Evolutionary conservation across 2,797 vertebrate species (phyloP), one percentile per base, ranked within the genome.

Genomic region (Chloroceryle inda): DNA sequence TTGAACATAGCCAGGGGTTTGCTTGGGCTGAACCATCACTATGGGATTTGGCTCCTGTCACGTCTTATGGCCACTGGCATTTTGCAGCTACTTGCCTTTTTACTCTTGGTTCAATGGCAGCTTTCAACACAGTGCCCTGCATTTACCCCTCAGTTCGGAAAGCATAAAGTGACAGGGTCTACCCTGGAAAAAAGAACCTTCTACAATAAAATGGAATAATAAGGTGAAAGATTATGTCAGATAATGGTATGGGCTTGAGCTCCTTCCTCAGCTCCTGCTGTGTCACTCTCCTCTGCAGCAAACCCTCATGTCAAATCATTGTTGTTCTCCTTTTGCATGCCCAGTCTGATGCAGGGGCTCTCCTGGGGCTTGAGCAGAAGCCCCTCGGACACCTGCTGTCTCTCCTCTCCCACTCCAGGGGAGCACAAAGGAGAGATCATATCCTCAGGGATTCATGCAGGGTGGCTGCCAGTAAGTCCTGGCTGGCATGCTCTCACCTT

Each of bases 11-110:
- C 37, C 79, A 75, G 45, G 14, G 49, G 11, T 50, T 61, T 89
- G n/a, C 17, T 42, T 0, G 5, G 14, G 9, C 72, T 0, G 0
- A 80, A n/a, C 69, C 13, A 24, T 13, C 0, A 0, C 73, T 50
- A 2, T 17, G 52, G 49, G 55, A 50, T 83, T 74, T 80, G 38
- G 40, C 44, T 92, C 37, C 33, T 0, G 0, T 61, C 68, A 22
- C 0, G 0, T 77, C 59, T 71, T 3, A 2, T 9, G 26, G 10
- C 49, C 11, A 6, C 31, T 0, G 1, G 49, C 31, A 31, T 94
- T 88, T 91, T 91, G 62, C 47, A 62, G 63, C 21, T 66, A 12
- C 78, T 84, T 79, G 68, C 18, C 24, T 44, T 85, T 86, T 90
- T 13, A 3, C 42, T 83, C 33, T 16, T 66, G 69, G 49, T 38